phyloP scores from a whole-genome alignment of 2,888 invertebrate genomes.

The Agrochola lychnidis region DNA sequence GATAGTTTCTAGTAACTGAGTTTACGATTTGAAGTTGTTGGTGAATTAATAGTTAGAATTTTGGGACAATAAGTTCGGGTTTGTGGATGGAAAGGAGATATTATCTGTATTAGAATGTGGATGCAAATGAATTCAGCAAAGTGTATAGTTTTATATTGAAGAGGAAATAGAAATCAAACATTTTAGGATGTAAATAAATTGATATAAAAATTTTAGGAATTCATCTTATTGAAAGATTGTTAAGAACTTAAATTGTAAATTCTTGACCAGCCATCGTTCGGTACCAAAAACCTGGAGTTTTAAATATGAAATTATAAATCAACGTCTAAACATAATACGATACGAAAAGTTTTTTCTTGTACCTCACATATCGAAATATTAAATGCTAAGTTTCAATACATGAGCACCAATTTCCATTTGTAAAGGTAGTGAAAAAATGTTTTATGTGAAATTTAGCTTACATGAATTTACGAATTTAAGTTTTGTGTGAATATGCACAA shows the following conservation, averaged over 20 bases:
- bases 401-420: neutral
- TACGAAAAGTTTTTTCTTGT: neutral
- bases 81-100: neutral
- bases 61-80: neutral
- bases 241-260: neutral
- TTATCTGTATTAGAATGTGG: neutral
- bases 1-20: slow-evolving; percentile 37
- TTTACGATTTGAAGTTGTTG: slow-evolving; percentile 16
- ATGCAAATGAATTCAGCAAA: neutral
- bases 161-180: neutral
- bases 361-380: neutral
- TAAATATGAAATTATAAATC: neutral
- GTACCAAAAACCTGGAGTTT: neutral
- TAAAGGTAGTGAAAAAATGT: slow-evolving; percentile 6
- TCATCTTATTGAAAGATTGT: neutral
- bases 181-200: neutral
- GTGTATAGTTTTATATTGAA: neutral
- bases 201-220: neutral
- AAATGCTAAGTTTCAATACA: neutral
- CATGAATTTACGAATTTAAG: neutral
- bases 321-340: neutral
- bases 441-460: neutral
- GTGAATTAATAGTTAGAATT: slow-evolving; percentile 19
- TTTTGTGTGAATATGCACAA: neutral
- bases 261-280: neutral